Evolutionary conservation across 2,113 vertebrate genomes (phyloP).

Genomic region (Pongo abelii): DNA sequence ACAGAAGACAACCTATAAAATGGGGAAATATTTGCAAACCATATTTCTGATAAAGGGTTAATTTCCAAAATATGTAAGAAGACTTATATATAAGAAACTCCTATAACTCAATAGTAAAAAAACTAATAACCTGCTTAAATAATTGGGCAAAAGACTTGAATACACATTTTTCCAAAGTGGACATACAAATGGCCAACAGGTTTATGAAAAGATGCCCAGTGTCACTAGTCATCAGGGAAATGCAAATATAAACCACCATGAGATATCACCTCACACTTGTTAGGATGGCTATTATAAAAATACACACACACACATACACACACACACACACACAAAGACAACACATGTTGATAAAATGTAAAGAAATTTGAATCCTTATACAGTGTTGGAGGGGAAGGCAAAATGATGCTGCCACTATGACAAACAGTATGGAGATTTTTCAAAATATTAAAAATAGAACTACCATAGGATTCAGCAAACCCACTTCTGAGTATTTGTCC

Average conservation of each 20-base stretch:
- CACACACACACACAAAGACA: not conserved
- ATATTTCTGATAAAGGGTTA: not conserved
- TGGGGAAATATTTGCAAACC: not conserved
- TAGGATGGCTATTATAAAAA: not conserved
- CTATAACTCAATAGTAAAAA: not conserved
- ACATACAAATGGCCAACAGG: not conserved
- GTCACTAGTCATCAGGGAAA: not conserved
- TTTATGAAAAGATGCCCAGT: not conserved
- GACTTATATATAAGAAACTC: not conserved
- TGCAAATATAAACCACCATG: not conserved
- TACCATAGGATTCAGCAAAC: not conserved
- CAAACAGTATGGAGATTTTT: not conserved
- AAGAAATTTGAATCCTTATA: not conserved
- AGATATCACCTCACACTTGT: not conserved
- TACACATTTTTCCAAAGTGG: not conserved
- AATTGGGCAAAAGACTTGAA: not conserved
- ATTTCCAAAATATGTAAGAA: not conserved
- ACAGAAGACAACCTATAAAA: not conserved
- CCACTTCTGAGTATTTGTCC: not conserved
- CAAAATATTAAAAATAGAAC: not conserved
- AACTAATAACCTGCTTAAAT: not conserved
- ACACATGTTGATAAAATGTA: not conserved
- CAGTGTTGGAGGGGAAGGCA: not conserved
- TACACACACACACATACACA: no score
- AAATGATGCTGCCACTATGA: not conserved